phyloP scores from a whole-genome alignment of 2,888 invertebrate species.

The Tholera decimalis region DNA sequence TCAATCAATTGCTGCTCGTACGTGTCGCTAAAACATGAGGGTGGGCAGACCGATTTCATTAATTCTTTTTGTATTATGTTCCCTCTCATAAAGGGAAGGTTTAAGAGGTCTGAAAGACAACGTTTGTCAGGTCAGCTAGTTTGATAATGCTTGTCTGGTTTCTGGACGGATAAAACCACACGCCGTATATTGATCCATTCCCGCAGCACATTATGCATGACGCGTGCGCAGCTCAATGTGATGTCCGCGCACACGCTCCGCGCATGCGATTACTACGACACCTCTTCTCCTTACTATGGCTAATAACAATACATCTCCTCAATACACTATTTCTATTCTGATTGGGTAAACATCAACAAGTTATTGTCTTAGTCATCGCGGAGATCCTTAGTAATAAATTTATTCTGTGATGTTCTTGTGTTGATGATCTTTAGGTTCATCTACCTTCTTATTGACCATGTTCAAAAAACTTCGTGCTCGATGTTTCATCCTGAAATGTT shows the following conservation, averaged over 20 bases:
- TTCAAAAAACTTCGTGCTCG: background rate
- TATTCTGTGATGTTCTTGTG: conserved; percentile 3
- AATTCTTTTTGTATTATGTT: no score
- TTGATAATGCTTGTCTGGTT: no score
- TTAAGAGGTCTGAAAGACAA: no score
- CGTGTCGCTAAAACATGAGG: no score
- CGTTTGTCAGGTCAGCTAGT: no score
- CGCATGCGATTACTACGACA: conserved; percentile 79
- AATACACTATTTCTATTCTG: conserved; percentile 61
- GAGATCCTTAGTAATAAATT: conserved; percentile 30
- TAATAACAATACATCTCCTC: conserved; percentile 48
- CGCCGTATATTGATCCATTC: conserved; percentile 48
- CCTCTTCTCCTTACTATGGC: conserved; percentile 49
- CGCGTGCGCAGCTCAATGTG: conserved; percentile 85
- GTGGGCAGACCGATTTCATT: no score
- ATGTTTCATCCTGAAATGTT: background rate
- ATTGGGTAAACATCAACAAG: conserved; percentile 31
- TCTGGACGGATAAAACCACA: conserved; percentile 25
- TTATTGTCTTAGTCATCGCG: conserved; percentile 45
- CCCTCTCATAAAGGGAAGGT: no score
- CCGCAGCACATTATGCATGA: conserved; percentile 79
- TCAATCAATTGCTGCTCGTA: no score
- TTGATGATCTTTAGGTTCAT: conserved; percentile 26
- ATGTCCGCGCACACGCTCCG: conserved; percentile 74
- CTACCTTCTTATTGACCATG: conserved; percentile 6